Conservation (phyloP, 2,797 vertebrate species). For the Cryptoprocta ferox region DNA sequence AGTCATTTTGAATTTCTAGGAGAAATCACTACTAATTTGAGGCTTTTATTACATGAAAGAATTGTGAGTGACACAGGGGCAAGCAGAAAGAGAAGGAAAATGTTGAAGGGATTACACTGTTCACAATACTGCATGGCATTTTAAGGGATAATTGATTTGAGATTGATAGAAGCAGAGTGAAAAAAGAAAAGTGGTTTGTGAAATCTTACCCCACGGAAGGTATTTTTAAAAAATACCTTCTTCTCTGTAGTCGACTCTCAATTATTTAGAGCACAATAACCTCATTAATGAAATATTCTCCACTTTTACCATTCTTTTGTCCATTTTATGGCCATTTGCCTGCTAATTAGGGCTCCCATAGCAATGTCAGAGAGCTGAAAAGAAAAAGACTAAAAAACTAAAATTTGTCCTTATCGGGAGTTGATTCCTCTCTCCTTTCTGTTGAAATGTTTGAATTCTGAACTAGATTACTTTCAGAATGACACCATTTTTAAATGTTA, state of each 20-base stretch:
- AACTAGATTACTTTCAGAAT: neutral
- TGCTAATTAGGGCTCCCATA: neutral
- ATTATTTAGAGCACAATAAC: neutral
- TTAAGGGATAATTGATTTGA: constrained; percentile 39
- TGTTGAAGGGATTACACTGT: neutral
- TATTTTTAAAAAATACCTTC: constrained; percentile 21
- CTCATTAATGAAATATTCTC: constrained; percentile 7
- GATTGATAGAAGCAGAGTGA: neutral
- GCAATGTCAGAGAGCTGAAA: neutral
- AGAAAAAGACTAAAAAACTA: neutral
- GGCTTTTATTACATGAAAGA: constrained; percentile 48
- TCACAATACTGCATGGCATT: neutral
- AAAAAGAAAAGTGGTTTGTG: neutral
- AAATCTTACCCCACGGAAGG: neutral
- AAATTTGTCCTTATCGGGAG: neutral
- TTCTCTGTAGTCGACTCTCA: neutral
- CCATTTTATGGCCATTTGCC: neutral
- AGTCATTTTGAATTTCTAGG: constrained; percentile 43
- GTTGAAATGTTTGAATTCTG: neutral
- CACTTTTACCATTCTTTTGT: neutral
- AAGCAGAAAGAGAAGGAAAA: neutral
- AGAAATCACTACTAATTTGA: constrained; percentile 57
- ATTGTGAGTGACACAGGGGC: neutral
- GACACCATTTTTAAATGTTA: neutral
- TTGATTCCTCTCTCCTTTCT: neutral